Base-by-base conservation (phyloP, 23 tunicate genomes). In the Halocynthia aurantium region DNA sequence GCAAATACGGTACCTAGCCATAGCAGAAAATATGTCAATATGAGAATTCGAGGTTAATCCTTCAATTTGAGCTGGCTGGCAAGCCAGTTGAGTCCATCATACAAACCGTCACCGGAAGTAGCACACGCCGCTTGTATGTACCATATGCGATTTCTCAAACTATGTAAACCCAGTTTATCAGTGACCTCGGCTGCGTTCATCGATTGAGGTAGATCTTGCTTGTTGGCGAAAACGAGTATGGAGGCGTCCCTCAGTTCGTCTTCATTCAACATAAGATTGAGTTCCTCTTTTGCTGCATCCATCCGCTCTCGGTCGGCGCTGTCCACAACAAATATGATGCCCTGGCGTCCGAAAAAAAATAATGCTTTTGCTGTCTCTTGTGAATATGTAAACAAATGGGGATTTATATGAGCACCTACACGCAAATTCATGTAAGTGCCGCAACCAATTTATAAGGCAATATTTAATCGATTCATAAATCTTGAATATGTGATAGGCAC, bases 241-340 rank as follows among this genome's bases (percentile, higher is more conserved):
- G 77, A 75, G 64, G 92, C 98, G 77, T 91, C 93, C 7, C 98
- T 68, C 6, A 91, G 72, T 72, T 91, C 98, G 62, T 86, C 98
- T 82, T 91, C 93, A 7, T 56, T 56, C 10, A 91, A 40, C 84
- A 91, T 91, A 4, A 93, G 80, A 8, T 55, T 84, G 54, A 91
- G 55, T 62, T 91, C 98, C 5, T 82, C 84, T 63, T 72, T 50
- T 7, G 98, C 98, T 64, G 86, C 98, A 8, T 1, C 63, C 0
- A 86, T 51, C 22, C 98, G 83, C 68, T 91, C 98, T 21, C 82
- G 55, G 77, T 91, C 98, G 57, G 86, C 86, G 65, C 87, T 81
- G 66, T 91, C 98, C 31, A 91, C 93, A 51, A 91, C 98, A 73
- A 91, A 91, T 40, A 91, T 91, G 13, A 80, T 61, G 10, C 83